Evolutionary conservation across 2,888 invertebrate genomes (phyloP).

Genomic region (Drosophila borborema): DNA sequence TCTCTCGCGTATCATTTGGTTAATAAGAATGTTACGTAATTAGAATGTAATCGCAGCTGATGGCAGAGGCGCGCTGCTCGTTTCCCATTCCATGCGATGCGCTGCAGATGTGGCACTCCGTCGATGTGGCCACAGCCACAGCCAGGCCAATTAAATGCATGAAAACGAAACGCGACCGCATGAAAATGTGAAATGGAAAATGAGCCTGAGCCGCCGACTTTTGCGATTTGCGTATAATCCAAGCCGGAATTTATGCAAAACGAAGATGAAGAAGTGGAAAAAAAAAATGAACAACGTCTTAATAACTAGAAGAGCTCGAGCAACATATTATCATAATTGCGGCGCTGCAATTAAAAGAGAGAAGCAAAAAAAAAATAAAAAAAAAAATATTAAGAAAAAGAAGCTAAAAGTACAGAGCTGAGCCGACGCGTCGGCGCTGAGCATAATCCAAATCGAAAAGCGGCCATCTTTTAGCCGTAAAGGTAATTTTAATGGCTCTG

Average conservation of each 20-base stretch:
- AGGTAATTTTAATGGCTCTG: constrained; percentile 65
- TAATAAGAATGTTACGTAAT: constrained; percentile 63
- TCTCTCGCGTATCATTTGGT: constrained; percentile 56
- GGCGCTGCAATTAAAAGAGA: constrained; percentile 60
- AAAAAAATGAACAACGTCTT: constrained; percentile 14
- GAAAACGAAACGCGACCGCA: constrained; percentile 56
- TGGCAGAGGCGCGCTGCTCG: constrained; percentile 10
- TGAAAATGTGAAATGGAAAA: constrained; percentile 39
- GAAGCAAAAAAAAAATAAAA: background rate
- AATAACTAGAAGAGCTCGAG: constrained; percentile 34
- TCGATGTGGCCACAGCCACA: background rate
- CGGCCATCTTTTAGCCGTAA: constrained; percentile 29
- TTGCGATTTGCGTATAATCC: constrained; percentile 76
- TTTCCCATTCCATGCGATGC: constrained; percentile 1
- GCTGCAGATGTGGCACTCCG: background rate
- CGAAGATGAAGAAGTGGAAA: background rate
- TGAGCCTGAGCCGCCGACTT: constrained; percentile 40
- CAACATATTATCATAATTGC: constrained; percentile 66
- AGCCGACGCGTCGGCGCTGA: background rate
- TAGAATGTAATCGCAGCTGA: constrained; percentile 66
- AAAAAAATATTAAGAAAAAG: background rate
- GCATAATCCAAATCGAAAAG: constrained; percentile 70
- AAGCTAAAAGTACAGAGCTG: too few relatives aligned
- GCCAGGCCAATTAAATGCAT: constrained; percentile 67
- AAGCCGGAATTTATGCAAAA: constrained; percentile 66